phyloP scores from a whole-genome alignment of 2,888 invertebrate genomes.

The Leucoma salicis region DNA sequence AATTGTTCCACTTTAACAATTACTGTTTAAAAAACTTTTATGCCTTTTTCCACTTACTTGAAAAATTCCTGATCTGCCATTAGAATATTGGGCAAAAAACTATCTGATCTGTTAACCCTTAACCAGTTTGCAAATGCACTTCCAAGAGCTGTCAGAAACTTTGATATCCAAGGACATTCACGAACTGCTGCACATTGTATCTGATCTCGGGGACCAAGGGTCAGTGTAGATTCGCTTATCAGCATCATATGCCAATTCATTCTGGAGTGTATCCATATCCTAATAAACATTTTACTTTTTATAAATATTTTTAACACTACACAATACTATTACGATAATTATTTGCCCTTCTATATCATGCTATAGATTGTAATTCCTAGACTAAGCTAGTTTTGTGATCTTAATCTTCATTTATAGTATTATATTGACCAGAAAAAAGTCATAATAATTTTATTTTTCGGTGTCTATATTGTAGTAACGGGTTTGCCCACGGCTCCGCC shows the following conservation, averaged over 20 bases:
- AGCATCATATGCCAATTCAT: slow-evolving; percentile 59
- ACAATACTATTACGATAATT: too few species aligned
- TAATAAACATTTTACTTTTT: slow-evolving; percentile 21
- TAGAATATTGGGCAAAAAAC: slow-evolving; percentile 20
- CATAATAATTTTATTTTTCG: too few species aligned
- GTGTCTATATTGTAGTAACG: too few species aligned
- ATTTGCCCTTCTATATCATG: too few species aligned
- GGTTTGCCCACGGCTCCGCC: too few species aligned
- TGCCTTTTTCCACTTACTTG: slow-evolving; percentile 42
- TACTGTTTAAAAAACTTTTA: too few species aligned
- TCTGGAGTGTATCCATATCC: slow-evolving; percentile 65
- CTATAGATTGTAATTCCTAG: too few species aligned
- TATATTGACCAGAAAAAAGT: too few species aligned
- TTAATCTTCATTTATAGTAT: too few species aligned
- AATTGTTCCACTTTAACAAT: too few species aligned
- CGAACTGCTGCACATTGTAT: slow-evolving; percentile 51
- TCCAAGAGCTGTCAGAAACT: slow-evolving; percentile 52
- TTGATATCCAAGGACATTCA: slow-evolving; percentile 64
- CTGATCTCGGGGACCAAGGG: slow-evolving; percentile 57
- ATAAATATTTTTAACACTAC: neutral
- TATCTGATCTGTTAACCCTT: slow-evolving; percentile 41
- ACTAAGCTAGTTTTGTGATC: too few species aligned
- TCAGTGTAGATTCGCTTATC: slow-evolving; percentile 55
- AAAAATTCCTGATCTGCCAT: slow-evolving; percentile 53
- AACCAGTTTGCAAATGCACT: slow-evolving; percentile 57